A percentile compares a stretch with the other conserved stretches of the same genome.
phyloP scores from a whole-genome alignment of 2,888 invertebrate species.

The Scaptomyza caliginosa region DNA sequence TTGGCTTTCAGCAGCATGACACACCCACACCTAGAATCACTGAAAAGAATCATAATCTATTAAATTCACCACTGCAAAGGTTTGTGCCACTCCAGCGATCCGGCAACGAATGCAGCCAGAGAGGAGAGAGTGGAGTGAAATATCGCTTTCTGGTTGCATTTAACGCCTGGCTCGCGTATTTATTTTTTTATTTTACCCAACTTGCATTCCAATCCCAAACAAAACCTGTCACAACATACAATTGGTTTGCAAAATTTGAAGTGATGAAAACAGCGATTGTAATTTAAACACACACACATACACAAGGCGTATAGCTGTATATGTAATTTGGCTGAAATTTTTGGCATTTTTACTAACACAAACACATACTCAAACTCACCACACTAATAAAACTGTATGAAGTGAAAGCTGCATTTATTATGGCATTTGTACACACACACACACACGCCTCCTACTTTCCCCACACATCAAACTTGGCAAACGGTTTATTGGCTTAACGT shows the following conservation, averaged over 20 bases:
- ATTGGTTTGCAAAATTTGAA: slow-evolving; percentile 33
- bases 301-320: slow-evolving; percentile 5
- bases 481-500: background rate
- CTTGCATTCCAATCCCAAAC: slow-evolving; percentile 27
- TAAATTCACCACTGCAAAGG: slow-evolving; percentile 82
- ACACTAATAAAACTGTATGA: background rate
- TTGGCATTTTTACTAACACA: slow-evolving; percentile 21
- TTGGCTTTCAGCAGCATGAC: slow-evolving; percentile 85
- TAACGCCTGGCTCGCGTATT: slow-evolving; percentile 8
- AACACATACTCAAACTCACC: slow-evolving; percentile 2
- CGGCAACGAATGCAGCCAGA: slow-evolving; percentile 27
- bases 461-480: slow-evolving; percentile 25
- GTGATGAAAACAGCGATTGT: background rate
- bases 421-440: slow-evolving; percentile 3
- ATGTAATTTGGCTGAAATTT: slow-evolving; percentile 12
- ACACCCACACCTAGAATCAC: slow-evolving; percentile 83
- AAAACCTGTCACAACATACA: slow-evolving; percentile 20
- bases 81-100: slow-evolving; percentile 75
- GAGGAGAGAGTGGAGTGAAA: background rate
- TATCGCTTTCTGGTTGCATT: slow-evolving; percentile 12
- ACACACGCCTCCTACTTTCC: slow-evolving; percentile 6
- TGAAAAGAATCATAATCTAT: slow-evolving; percentile 82
- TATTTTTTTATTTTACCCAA: slow-evolving; percentile 31
- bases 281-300: slow-evolving; percentile 15
- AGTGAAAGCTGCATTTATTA: background rate